Percentiles rank a stretch among this genome's conserved stretches.
These are phyloP conservation scores for Bambusicola thoracicus DNA, from an alignment of 2,113 vertebrate genomes.

Conservation along the genomic window DNA sequence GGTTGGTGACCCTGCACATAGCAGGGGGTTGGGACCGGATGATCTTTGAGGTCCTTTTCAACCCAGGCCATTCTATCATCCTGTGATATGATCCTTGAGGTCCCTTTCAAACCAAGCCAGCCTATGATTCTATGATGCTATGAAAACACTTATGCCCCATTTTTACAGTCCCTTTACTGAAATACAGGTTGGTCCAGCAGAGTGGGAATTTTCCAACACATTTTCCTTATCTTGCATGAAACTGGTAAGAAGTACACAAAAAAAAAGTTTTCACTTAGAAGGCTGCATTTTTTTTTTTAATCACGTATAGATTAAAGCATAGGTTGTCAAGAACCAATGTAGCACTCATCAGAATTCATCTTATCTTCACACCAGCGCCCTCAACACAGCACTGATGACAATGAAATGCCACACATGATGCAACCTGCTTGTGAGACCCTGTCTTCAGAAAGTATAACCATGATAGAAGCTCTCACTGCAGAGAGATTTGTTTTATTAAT, in stretches of 20 bases:
- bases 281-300: neutral
- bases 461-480: neutral
- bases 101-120: too few relatives aligned
- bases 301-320: neutral
- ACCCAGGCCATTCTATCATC: too few relatives aligned
- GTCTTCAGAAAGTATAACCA: neutral
- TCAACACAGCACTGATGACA: neutral
- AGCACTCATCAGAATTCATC: neutral
- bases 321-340: neutral
- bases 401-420: rapidly evolving
- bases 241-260: neutral
- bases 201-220: neutral
- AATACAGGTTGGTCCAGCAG: rapidly evolving
- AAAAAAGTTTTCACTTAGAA: neutral
- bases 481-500: neutral
- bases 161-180: rapidly evolving
- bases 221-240: neutral
- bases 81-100: too few relatives aligned
- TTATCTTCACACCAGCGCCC: neutral
- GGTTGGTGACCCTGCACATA: too few relatives aligned
- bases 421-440: neutral
- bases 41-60: too few relatives aligned
- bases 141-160: rapidly evolving
- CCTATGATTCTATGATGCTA: too few relatives aligned
- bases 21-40: too few relatives aligned